Evolutionary conservation across 2,113 vertebrate species (phyloP).

Genomic region (Forbesichthys papilliferus): DNA sequence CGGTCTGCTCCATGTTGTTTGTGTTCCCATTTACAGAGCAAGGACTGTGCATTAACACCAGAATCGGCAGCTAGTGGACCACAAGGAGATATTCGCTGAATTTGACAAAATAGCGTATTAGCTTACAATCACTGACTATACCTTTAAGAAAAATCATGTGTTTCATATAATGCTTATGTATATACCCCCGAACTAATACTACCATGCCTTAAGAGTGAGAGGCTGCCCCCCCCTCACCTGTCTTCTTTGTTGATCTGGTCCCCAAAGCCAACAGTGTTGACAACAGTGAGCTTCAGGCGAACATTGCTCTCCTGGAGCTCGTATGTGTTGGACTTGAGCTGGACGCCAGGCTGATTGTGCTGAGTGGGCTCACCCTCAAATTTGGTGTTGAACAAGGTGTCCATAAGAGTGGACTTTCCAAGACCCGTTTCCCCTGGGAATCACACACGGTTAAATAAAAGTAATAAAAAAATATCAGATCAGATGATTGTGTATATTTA

Average conservation of each 20-base stretch:
- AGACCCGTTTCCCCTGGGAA: constrained; percentile 92
- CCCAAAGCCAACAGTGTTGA: constrained; percentile 93
- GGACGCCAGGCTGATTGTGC: constrained; percentile 92
- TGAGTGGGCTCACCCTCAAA: constrained; percentile 92
- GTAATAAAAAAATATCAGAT: too few relatives aligned
- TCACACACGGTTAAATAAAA: constrained; percentile 12
- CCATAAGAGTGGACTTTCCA: constrained; percentile 97
- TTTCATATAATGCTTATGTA: too few relatives aligned
- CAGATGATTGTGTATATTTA: too few relatives aligned
- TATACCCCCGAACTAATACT: too few relatives aligned
- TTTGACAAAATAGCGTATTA: too few relatives aligned
- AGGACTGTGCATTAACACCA: not conserved
- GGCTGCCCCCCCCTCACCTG: constrained; percentile 76
- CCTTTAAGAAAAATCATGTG: too few relatives aligned
- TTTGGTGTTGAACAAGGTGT: constrained; percentile 97
- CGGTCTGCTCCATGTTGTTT: too few relatives aligned
- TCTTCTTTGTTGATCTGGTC: constrained; percentile 99
- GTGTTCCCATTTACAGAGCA: too few relatives aligned
- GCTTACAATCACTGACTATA: too few relatives aligned
- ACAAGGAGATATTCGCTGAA: too few relatives aligned
- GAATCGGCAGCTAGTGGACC: too few relatives aligned
- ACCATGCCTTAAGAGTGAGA: not conserved
- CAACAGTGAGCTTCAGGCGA: constrained; percentile 90
- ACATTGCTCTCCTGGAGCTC: constrained; percentile 97
- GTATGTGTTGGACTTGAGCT: constrained; percentile 91